These are phyloP conservation scores for Alethe diademata DNA, from an alignment of 2,113 vertebrate species.

Conservation along the genomic window DNA sequence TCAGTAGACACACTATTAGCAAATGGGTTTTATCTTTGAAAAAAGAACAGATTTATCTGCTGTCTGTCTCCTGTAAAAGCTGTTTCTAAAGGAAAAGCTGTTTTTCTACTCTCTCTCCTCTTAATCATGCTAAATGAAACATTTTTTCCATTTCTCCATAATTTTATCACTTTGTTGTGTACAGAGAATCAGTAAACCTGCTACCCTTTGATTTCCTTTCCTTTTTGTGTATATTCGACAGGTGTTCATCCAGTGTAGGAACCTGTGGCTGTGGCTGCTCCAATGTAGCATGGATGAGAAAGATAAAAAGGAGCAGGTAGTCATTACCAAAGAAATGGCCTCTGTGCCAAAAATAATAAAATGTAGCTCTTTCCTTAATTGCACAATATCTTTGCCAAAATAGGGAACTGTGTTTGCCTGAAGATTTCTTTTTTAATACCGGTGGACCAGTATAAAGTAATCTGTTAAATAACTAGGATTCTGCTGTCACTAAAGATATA, in stretches of 20 bases:
- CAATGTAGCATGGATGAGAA: background rate
- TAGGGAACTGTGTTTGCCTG: background rate
- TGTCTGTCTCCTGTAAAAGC: background rate
- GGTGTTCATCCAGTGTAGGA: background rate
- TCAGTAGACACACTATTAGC: background rate
- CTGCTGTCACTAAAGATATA: background rate
- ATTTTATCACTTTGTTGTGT: background rate
- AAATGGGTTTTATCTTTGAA: background rate
- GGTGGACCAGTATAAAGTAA: background rate
- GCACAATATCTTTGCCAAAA: background rate
- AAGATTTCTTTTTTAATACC: slow-evolving; percentile 14
- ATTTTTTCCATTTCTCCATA: background rate
- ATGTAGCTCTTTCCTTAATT: slow-evolving; percentile 1
- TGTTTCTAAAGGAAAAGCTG: background rate
- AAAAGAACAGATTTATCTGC: background rate
- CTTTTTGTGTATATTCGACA: background rate
- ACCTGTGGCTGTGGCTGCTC: background rate
- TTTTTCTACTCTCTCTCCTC: background rate
- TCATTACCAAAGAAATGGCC: background rate
- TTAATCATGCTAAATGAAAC: background rate
- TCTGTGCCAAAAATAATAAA: slow-evolving; percentile 14
- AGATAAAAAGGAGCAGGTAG: background rate
- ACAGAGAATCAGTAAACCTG: background rate
- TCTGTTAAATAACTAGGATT: background rate
- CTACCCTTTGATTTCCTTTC: background rate